A percentile compares a stretch with the other conserved stretches of the same genome.
These are phyloP conservation scores for Chamaetylas fuelleborni DNA, from an alignment of 2,113 vertebrate species.

Conservation along the genomic window DNA sequence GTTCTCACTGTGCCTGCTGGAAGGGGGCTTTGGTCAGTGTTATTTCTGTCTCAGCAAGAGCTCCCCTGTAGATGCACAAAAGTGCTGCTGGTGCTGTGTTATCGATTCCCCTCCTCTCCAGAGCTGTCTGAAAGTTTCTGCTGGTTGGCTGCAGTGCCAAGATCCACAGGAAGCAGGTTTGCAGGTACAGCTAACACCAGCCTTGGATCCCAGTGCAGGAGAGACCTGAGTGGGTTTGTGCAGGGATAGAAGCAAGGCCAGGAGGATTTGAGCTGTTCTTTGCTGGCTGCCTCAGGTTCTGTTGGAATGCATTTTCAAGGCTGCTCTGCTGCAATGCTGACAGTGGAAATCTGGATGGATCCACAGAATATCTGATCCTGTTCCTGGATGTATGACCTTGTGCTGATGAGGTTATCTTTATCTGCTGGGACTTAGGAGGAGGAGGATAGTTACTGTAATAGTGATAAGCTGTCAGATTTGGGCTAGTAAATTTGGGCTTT, in stretches of 20 bases:
- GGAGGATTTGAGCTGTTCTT: not conserved
- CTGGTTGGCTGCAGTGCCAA: not conserved
- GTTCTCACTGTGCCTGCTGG: not conserved
- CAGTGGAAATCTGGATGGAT: not conserved
- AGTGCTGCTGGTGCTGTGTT: not conserved
- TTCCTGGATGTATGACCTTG: not conserved
- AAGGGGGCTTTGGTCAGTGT: not conserved
- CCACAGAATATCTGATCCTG: not conserved
- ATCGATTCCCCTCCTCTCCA: not conserved
- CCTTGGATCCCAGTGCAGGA: too few relatives aligned
- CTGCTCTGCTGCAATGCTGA: not conserved
- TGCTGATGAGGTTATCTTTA: not conserved
- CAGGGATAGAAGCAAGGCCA: not conserved
- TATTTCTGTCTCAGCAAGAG: not conserved
- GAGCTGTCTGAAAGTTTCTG: not conserved
- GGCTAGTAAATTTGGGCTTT: not conserved
- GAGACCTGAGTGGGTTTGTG: not conserved
- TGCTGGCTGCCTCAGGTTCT: not conserved
- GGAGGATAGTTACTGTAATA: not conserved
- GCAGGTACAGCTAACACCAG: too few relatives aligned
- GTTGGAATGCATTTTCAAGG: not conserved
- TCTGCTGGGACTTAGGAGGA: not conserved
- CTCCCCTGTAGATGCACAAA: not conserved
- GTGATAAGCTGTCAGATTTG: not conserved
- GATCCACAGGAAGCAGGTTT: not conserved